phyloP scores from a whole-genome alignment of 2,888 invertebrate species.

The Dilophus febrilis region DNA sequence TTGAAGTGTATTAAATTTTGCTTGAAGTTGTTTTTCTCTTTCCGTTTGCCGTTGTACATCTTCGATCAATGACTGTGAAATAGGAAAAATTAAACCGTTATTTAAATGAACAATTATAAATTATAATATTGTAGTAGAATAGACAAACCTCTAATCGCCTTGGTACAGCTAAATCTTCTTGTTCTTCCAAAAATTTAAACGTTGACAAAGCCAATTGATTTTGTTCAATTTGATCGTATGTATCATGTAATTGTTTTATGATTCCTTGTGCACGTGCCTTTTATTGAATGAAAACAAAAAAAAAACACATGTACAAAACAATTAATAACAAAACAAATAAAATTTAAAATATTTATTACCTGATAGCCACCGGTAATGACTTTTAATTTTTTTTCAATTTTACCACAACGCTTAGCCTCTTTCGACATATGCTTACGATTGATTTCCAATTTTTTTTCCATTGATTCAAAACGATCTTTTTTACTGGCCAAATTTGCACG shows the following conservation, averaged over 20 bases:
- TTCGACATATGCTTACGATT: slow-evolving; percentile 92
- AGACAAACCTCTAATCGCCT: slow-evolving; percentile 61
- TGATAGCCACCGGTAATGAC: slow-evolving; percentile 89
- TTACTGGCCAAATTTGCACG: slow-evolving; percentile 88
- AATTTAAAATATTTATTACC: slow-evolving; percentile 2
- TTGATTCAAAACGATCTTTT: slow-evolving; percentile 87
- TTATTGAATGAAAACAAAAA: too few relatives aligned
- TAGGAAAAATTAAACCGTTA: slow-evolving; percentile 1
- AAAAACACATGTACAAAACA: too few relatives aligned
- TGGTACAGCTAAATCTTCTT: slow-evolving; percentile 81
- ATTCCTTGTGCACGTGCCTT: slow-evolving; percentile 56
- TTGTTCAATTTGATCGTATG: slow-evolving; percentile 82
- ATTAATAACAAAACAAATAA: too few relatives aligned
- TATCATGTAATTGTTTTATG: slow-evolving; percentile 71
- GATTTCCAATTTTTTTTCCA: slow-evolving; percentile 80
- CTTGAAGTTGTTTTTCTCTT: slow-evolving; percentile 75
- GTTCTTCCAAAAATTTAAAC: slow-evolving; percentile 74
- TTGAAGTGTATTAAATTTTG: slow-evolving; percentile 59
- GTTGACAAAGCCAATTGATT: slow-evolving; percentile 77
- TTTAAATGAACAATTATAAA: slow-evolving; percentile 4
- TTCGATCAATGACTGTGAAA: slow-evolving; percentile 60
- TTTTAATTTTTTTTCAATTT: slow-evolving; percentile 93
- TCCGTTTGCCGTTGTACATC: slow-evolving; percentile 86
- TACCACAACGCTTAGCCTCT: slow-evolving; percentile 91
- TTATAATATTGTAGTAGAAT: slow-evolving; percentile 4